Base-by-base conservation (phyloP, 2,888 invertebrate species). In the Oscheius sp. region DNA sequence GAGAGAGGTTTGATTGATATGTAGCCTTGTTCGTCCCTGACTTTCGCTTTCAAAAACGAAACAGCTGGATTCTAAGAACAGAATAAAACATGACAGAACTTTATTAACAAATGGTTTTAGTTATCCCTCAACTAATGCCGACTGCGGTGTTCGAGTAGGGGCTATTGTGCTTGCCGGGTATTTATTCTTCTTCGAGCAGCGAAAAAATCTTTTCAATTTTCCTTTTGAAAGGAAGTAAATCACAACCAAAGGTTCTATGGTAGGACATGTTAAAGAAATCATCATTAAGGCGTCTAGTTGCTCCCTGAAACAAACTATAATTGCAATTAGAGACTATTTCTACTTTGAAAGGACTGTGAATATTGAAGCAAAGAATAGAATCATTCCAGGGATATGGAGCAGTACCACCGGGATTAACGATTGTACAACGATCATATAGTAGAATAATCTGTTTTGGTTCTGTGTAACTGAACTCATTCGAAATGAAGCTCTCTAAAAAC, bases 191-290 rank as follows among this genome's bases (percentile, higher is more conserved):
- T n/a, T n/a, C n/a, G 23, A 48, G 20, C 20, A 48, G 23, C 48
- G 48, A 23, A 48, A 48, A 48, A 48, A 3, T 5, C 12, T 48
- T 15, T 25, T 1, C 1, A 55, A 10, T 33, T 37, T 55, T 55
- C 37, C 37, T 55, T 37, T 55, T 37, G 55, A 5, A 3, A 55
- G 37, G 17, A 55, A 55, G 34, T 55, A 55, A 20, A 55, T 55
- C 2, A 55, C 55, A 8, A 55, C 25, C 12, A 55, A 20, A 17
- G 55, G 55, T 55, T 55, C 55, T 37, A 55, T 2, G 5, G 37
- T 20, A n/a, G 55, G 55, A 33, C 55, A 55, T 3, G 55, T 55
- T n/a, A 55, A 20, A 12, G 37, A 33, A 17, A 20, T 34, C 20
- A 37, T 34, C 55, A 55, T 55, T 31, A 55, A 31, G 10, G 25